Evolutionary conservation across 2,797 vertebrate species (phyloP).

Genomic region (Silurus aristotelis): DNA sequence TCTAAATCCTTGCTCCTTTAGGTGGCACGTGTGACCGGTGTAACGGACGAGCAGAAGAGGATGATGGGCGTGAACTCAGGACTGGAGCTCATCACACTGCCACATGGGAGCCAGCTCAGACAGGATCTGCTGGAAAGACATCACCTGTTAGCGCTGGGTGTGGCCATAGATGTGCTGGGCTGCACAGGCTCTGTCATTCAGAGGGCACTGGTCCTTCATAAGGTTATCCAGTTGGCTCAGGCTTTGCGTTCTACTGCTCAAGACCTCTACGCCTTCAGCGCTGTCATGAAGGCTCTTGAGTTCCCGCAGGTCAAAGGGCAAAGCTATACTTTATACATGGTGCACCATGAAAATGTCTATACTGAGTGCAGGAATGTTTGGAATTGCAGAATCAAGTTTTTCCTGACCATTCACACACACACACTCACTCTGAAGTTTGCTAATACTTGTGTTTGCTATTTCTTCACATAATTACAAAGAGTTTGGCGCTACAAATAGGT

Average conservation of each 20-base stretch:
- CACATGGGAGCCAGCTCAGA: constrained; percentile 82
- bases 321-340: background rate
- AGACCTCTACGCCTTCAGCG: constrained; percentile 84
- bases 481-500: too few relatives aligned
- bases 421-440: background rate
- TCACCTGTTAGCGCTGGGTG: constrained; percentile 77
- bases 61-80: constrained; percentile 83
- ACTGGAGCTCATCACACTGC: constrained; percentile 84
- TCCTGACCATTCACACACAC: background rate
- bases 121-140: constrained; percentile 85
- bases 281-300: constrained; percentile 86
- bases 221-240: constrained; percentile 78
- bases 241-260: constrained; percentile 75
- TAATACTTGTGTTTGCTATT: background rate
- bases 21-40: constrained; percentile 78
- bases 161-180: constrained; percentile 84
- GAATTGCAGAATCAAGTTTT: background rate
- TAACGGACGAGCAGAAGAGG: constrained; percentile 75
- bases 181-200: constrained; percentile 81
- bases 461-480: too few relatives aligned
- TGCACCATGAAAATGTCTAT: background rate
- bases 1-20: constrained; percentile 49
- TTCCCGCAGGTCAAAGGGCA: constrained; percentile 84
- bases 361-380: background rate
- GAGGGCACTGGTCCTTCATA: constrained; percentile 76